phyloP scores from a whole-genome alignment of 2,888 invertebrate species.

The Cyrtodaria siliqua region DNA sequence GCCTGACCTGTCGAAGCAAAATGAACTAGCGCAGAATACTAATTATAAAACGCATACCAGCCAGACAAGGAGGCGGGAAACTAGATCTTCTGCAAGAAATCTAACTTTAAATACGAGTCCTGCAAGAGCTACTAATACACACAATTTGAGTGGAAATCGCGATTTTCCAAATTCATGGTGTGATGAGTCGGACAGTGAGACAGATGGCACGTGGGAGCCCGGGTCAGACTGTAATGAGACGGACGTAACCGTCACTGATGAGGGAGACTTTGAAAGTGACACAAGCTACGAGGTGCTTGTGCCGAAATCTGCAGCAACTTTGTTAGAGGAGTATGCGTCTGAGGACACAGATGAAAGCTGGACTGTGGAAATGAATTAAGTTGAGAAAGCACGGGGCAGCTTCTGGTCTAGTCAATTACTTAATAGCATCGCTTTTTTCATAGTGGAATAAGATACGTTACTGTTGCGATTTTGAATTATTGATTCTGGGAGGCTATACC shows the following conservation, averaged over 20 bases:
- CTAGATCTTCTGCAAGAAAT: conserved; percentile 7
- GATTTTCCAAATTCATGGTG: conserved; percentile 41
- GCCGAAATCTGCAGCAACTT: conserved; percentile 68
- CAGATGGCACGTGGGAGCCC: conserved; percentile 61
- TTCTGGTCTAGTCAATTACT: too few species aligned
- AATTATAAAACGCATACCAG: not conserved
- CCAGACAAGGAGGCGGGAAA: conserved; percentile 11
- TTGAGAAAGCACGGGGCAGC: not conserved
- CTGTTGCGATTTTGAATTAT: too few species aligned
- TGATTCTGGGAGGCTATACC: too few species aligned
- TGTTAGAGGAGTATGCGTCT: conserved; percentile 68
- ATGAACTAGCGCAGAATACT: not conserved
- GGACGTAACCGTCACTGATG: conserved; percentile 54
- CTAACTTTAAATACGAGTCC: conserved; percentile 5
- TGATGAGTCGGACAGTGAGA: conserved; percentile 51
- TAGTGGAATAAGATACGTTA: too few species aligned
- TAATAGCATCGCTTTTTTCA: too few species aligned
- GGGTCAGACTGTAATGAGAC: conserved; percentile 37
- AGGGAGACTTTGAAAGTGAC: conserved; percentile 63
- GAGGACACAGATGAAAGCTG: conserved; percentile 73
- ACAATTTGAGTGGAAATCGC: conserved; percentile 12
- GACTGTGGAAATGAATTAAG: conserved; percentile 43
- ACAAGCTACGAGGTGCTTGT: conserved; percentile 70
- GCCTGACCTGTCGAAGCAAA: not conserved
- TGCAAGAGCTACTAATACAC: conserved; percentile 1